Percentiles rank a stretch among this genome's conserved stretches.
These are phyloP conservation scores for Penaeus monodon DNA, from an alignment of 2,888 invertebrate species.

Conservation along the genomic window DNA sequence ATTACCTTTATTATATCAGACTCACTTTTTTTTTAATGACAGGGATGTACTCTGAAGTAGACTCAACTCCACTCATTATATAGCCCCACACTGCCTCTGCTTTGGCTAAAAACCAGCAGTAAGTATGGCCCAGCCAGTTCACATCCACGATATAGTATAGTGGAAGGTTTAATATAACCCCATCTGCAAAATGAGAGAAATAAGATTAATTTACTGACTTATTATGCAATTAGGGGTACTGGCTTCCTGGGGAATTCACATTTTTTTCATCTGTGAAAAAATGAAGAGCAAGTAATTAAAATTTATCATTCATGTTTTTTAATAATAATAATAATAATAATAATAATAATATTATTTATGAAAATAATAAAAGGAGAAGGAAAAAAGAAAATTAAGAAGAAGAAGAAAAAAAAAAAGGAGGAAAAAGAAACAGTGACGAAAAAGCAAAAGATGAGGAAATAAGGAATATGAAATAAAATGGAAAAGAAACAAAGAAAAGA, in stretches of 20 bases:
- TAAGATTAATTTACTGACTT: background rate
- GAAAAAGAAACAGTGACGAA: no score
- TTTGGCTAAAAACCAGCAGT: constrained; percentile 36
- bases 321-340: no score
- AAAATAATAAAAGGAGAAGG: no score
- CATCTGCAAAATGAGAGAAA: constrained; percentile 22
- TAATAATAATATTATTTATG: no score
- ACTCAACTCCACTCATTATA: constrained; percentile 13
- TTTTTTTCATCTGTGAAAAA: no score
- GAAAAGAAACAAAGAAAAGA: background rate
- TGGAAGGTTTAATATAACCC: constrained; percentile 30
- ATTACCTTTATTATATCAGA: no score
- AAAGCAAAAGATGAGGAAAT: background rate
- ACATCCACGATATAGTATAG: constrained; percentile 41
- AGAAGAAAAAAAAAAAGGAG: no score
- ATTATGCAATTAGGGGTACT: no score
- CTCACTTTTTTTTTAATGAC: constrained; percentile 26
- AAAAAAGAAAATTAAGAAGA: no score
- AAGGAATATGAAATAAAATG: background rate
- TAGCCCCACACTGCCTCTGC: constrained; percentile 3
- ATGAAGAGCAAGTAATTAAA: no score
- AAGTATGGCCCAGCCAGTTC: constrained; percentile 42
- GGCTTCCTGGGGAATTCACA: no score
- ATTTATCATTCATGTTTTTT: no score
- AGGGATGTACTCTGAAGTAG: constrained; percentile 28